phyloP scores from a whole-genome alignment of 2,888 invertebrate species.

The Peribatodes rhomboidaria region DNA sequence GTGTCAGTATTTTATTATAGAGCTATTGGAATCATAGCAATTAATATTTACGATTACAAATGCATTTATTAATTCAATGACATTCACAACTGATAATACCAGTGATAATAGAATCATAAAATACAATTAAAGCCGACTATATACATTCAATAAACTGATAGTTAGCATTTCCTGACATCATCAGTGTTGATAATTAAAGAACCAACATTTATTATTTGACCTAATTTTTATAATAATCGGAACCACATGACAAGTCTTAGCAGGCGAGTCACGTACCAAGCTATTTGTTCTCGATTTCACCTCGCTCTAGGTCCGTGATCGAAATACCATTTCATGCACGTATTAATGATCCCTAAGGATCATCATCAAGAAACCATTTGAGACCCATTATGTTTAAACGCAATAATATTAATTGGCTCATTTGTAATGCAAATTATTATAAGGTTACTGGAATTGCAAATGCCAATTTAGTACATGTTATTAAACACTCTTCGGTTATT shows the following conservation, averaged over 20 bases:
- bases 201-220: constrained; percentile 36
- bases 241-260: constrained; percentile 42
- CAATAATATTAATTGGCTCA: constrained; percentile 21
- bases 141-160: not conserved
- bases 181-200: not conserved
- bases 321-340: constrained; percentile 46
- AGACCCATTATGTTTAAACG: constrained; percentile 34
- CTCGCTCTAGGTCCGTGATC: constrained; percentile 41
- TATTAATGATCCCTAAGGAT: constrained; percentile 36
- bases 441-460: constrained; percentile 35
- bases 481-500: constrained; percentile 24
- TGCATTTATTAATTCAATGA: not conserved
- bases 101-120: not conserved
- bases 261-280: constrained; percentile 46
- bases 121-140: not conserved
- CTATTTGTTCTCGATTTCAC: constrained; percentile 52
- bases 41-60: not conserved
- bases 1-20: not conserved
- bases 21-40: not conserved
- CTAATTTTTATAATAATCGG: constrained; percentile 46
- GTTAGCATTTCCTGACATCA: not conserved
- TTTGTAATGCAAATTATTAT: constrained; percentile 26
- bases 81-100: not conserved
- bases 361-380: constrained; percentile 28
- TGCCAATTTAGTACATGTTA: constrained; percentile 32